Evolutionary conservation across 2,113 vertebrate genomes (phyloP).

Genomic region (Channa maculata): DNA sequence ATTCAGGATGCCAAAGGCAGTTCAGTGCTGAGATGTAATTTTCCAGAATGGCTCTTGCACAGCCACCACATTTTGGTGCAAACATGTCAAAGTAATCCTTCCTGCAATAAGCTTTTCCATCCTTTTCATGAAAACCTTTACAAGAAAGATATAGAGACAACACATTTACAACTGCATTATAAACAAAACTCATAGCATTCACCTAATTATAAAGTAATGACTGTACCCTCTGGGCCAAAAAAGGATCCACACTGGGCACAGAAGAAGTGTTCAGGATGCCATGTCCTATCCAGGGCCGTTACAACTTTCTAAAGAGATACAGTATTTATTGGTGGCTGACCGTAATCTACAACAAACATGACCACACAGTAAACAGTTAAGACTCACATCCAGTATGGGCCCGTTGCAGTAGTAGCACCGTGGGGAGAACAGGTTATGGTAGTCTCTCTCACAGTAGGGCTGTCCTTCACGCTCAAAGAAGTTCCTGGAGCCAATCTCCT

Average conservation of each 20-base stretch:
- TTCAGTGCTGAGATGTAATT: slow-evolving; percentile 99
- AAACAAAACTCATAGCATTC: background rate
- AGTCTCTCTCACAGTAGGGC: slow-evolving; percentile 98
- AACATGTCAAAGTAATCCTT: slow-evolving; percentile 99
- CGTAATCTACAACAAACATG: background rate
- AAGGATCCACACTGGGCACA: slow-evolving; percentile 98
- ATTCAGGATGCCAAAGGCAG: slow-evolving; percentile 97
- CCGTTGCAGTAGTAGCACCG: slow-evolving; percentile 99
- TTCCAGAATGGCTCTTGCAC: slow-evolving; percentile 95
- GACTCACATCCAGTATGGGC: slow-evolving; percentile 95
- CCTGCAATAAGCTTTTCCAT: slow-evolving; percentile 97
- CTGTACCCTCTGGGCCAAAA: slow-evolving; percentile 92
- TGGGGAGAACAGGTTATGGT: slow-evolving; percentile 96
- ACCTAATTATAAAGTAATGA: background rate
- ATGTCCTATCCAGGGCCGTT: slow-evolving; percentile 95
- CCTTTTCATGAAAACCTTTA: slow-evolving; percentile 97
- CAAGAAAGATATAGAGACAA: background rate
- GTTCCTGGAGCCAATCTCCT: slow-evolving; percentile 97
- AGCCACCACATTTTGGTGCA: slow-evolving; percentile 97
- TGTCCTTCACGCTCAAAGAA: slow-evolving; percentile 98
- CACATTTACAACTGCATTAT: background rate
- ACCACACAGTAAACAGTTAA: background rate
- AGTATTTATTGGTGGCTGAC: background rate
- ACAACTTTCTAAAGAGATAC: slow-evolving; percentile 92
- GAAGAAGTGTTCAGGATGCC: slow-evolving; percentile 99